Base-by-base conservation (phyloP, 2,888 invertebrate genomes). In the Zonitis immaculata region DNA sequence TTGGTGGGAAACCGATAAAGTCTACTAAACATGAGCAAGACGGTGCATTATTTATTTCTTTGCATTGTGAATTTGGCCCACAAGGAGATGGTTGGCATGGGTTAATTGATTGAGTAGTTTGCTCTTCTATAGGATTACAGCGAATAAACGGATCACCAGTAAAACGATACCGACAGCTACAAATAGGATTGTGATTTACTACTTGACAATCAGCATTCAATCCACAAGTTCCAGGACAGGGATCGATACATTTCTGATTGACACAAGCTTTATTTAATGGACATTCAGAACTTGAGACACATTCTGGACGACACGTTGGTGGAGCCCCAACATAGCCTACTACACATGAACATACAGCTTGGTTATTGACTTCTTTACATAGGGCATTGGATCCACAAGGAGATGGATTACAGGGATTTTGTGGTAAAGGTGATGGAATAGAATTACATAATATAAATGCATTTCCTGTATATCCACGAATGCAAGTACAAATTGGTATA, bases 51-150 rank as follows among this genome's bases (percentile, higher is more conserved):
- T 90, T 88, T 6, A 88, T 83, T 65, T 85, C 84, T 66, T 90
- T 82, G 59, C 93, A 93, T 70, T 90, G 88, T 70, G 91, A 90
- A 72, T 91, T 91, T 1, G 91, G 89, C 46, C 93, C 94, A 72
- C 93, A 94, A 0, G 93, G 92, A 18, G 89, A 85, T 49, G 91
- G 91, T 56, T 84, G 82, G 67, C 93, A 93, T 6, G 91, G 91
- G 68, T 91, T 81, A 43, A 76, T 78, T 11, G 79, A 77, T 63
- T 78, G 77, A 59, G 76, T 72, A 58, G 76, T 67, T 57, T 73
- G 71, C 51, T 77, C 75, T 69, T 74, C 68, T 56, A 62, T 55
- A 54, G 59, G 59, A 43, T 58, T 67, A 56, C 67, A 69, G 51
- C 61, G 63, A 18, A 48, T 53, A 46, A 71, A 71, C 6, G 71